Percentiles rank a stretch among this genome's conserved stretches.
These are phyloP conservation scores for Phorcus lineatus DNA, from an alignment of 2,888 invertebrate species.

Conservation along the genomic window DNA sequence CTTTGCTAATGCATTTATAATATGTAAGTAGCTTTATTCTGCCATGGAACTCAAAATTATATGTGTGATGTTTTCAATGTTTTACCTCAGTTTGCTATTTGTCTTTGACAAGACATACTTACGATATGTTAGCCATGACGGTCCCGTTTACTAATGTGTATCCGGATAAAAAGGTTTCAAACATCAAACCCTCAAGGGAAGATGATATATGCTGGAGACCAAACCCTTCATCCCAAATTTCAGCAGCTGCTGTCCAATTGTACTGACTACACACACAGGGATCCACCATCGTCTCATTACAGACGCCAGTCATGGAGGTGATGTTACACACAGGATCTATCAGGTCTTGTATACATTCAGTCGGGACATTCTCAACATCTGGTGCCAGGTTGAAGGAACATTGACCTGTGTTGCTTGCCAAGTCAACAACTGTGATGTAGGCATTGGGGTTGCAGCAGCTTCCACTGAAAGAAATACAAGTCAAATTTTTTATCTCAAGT, in stretches of 20 bases:
- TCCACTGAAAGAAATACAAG: no score
- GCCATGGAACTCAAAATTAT: no score
- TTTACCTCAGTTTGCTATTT: no score
- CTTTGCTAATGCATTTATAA: no score
- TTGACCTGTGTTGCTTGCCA: not conserved
- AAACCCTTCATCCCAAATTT: not conserved
- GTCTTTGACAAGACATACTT: no score
- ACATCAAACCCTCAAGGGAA: not conserved
- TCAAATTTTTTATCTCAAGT: no score
- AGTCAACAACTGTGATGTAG: not conserved
- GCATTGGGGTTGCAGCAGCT: not conserved
- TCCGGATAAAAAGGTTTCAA: not conserved
- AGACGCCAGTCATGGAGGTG: not conserved
- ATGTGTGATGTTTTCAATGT: no score
- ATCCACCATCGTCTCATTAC: not conserved
- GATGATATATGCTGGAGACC: not conserved
- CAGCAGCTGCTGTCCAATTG: not conserved
- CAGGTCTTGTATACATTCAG: no score
- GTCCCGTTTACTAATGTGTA: not conserved
- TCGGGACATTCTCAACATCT: not conserved
- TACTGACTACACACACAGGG: not conserved
- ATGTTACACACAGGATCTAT: not conserved
- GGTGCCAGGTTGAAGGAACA: not conserved
- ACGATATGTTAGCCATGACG: no score
- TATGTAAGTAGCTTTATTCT: no score